phyloP scores from a whole-genome alignment of 1,140 invertebrate species.

The Apis laboriosa region DNA sequence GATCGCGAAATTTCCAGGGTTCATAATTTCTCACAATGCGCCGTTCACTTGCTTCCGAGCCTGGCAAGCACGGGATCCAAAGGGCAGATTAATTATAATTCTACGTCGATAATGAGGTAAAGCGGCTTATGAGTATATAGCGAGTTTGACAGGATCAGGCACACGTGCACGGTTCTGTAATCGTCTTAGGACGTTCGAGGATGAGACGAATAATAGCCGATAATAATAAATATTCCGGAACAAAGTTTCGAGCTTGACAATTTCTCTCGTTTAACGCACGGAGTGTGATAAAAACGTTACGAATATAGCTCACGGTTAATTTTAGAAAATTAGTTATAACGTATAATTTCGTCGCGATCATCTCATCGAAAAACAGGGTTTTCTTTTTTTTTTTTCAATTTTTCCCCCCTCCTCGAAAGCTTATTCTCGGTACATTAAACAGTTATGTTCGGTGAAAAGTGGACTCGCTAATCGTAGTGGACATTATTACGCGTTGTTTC shows the following conservation, averaged over 20 bases:
- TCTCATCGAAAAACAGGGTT: background rate
- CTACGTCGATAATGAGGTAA: slow-evolving; percentile 72
- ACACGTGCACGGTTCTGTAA: slow-evolving; percentile 51
- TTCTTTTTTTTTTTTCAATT: slow-evolving; percentile 7
- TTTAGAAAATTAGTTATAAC: too few species aligned
- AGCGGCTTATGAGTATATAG: slow-evolving; percentile 67
- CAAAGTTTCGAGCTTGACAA: slow-evolving; percentile 1
- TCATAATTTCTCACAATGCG: background rate
- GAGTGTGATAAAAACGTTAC: too few species aligned
- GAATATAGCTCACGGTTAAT: too few species aligned
- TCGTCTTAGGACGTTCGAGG: slow-evolving; percentile 63
- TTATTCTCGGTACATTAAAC: slow-evolving; percentile 32
- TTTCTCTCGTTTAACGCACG: background rate
- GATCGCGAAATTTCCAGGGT: slow-evolving; percentile 13
- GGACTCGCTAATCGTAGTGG: slow-evolving; percentile 33
- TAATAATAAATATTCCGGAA: slow-evolving; percentile 43
- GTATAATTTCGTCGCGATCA: too few species aligned
- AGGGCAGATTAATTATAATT: slow-evolving; percentile 71
- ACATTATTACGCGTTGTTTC: slow-evolving; percentile 48
- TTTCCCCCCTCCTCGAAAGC: background rate
- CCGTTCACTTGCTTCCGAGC: background rate
- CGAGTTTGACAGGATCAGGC: slow-evolving; percentile 58
- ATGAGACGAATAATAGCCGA: slow-evolving; percentile 53
- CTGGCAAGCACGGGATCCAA: slow-evolving; percentile 30
- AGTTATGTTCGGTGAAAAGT: slow-evolving; percentile 45